Evolutionary conservation across 2,888 invertebrate genomes (phyloP), one percentile per base, ranked within the genome.

Genomic region (Margaritifera margaritifera): DNA sequence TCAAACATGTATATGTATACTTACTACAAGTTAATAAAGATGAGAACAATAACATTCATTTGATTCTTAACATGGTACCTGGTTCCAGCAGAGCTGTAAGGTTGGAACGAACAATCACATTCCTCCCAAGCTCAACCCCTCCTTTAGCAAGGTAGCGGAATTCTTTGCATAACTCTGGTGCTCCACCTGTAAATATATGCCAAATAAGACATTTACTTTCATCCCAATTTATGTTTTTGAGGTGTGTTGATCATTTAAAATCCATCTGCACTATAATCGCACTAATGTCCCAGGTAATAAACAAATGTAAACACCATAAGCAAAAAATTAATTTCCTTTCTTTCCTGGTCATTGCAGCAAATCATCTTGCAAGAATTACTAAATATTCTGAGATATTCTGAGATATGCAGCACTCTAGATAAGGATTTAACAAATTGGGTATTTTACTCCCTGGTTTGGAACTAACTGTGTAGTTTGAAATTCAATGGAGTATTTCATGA

Each of bases 21-120:
- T 15, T 42, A 42, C 15, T 42, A 42, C 15, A 42, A 42, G 42
- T 42, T 42, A 42, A 42, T 42, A 42, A 15, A 42, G 11, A 42
- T 42, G 15, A 15, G 15, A 42, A 42, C 42, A 42, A 42, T 42
- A n/a, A n/a, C n/a, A n/a, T n/a, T n/a, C n/a, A 42, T 42, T 42
- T 42, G 11, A 42, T 42, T 42, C 51, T 51, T 56, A 52, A 4
- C 6, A 55, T 51, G 65, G 66, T 67, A 83, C 84, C 84, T 74
- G 84, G 84, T 64, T 84, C 84, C 15, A 80, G 69, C 15, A 82
- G 77, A 27, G 78, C 64, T 0, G 84, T 84, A 4, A 84, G 69
- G 66, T 84, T 84, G 66, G 77, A 71, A 59, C 84, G 71, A 22
- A 79, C 83, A 53, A 83, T 81, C 51, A 82, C 79, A 42, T 77